phyloP scores from a whole-genome alignment of 2,797 vertebrate genomes.

The Sebastes wilsoni region DNA sequence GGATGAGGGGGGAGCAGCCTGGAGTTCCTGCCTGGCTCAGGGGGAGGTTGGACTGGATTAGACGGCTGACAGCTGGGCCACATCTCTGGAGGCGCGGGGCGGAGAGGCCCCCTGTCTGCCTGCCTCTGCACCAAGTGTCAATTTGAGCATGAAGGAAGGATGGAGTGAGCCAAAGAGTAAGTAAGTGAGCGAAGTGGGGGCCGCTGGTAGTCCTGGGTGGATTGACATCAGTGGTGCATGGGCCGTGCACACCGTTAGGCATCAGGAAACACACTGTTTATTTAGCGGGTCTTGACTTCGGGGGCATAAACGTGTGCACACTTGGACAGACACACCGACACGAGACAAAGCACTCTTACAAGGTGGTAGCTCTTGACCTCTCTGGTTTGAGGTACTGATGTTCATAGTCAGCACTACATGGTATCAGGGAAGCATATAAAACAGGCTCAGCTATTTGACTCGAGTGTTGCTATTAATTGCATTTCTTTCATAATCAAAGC shows the following conservation, averaged over 20 bases:
- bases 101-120: constrained; percentile 79
- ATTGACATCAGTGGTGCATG: constrained; percentile 79
- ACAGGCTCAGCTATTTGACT: constrained; percentile 20
- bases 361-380: constrained; percentile 53
- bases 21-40: constrained; percentile 78
- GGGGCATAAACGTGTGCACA: constrained; percentile 60
- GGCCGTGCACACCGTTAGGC: constrained; percentile 80
- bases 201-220: constrained; percentile 76
- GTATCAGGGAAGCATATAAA: constrained; percentile 33
- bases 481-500: constrained; percentile 31
- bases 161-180: constrained; percentile 78
- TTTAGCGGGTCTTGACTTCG: constrained; percentile 66
- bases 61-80: constrained; percentile 86
- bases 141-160: constrained; percentile 84
- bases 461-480: constrained; percentile 52
- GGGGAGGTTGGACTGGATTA: constrained; percentile 85
- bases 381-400: constrained; percentile 32
- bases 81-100: constrained; percentile 81
- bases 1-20: constrained; percentile 72
- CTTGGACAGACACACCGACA: constrained; percentile 62
- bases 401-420: constrained; percentile 1
- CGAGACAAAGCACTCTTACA: constrained; percentile 58
- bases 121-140: constrained; percentile 84
- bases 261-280: constrained; percentile 81
- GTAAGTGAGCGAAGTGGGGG: constrained; percentile 77